Conservation (phyloP, 2,797 vertebrate species). For the Eulemur rubriventer region DNA sequence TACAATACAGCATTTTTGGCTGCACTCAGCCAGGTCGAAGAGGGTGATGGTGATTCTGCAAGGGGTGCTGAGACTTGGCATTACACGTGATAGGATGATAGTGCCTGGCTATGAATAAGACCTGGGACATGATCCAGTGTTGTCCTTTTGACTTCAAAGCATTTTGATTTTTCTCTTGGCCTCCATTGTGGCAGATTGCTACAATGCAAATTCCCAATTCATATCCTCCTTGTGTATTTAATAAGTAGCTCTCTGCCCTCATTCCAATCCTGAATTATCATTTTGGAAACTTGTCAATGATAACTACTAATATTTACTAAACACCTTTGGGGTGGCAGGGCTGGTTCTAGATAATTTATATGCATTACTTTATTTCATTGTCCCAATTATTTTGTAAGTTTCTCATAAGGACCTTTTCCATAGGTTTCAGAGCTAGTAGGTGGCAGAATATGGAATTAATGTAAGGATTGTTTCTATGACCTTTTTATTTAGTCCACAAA, state of each 20-base stretch:
- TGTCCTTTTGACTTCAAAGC: background rate
- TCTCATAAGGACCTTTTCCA: background rate
- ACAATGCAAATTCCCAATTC: background rate
- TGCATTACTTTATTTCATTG: background rate
- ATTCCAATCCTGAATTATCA: background rate
- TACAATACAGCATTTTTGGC: background rate
- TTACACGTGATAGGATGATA: background rate
- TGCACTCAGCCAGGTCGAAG: background rate
- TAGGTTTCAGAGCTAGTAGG: background rate
- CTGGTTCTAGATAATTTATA: background rate
- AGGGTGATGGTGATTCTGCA: background rate
- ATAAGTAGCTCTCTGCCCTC: background rate
- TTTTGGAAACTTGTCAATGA: background rate
- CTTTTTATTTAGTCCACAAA: background rate
- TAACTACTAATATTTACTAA: background rate
- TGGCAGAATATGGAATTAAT: background rate
- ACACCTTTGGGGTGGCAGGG: background rate
- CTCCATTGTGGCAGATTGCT: background rate
- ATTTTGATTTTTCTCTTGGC: background rate
- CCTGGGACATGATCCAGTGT: too few species aligned
- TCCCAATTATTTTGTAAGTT: background rate
- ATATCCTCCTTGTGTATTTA: background rate
- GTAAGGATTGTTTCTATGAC: background rate
- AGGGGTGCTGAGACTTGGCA: background rate
- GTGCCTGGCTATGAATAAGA: background rate